Evolutionary conservation across 2,797 vertebrate genomes (phyloP).

Genomic region (Rhincodon typus): DNA sequence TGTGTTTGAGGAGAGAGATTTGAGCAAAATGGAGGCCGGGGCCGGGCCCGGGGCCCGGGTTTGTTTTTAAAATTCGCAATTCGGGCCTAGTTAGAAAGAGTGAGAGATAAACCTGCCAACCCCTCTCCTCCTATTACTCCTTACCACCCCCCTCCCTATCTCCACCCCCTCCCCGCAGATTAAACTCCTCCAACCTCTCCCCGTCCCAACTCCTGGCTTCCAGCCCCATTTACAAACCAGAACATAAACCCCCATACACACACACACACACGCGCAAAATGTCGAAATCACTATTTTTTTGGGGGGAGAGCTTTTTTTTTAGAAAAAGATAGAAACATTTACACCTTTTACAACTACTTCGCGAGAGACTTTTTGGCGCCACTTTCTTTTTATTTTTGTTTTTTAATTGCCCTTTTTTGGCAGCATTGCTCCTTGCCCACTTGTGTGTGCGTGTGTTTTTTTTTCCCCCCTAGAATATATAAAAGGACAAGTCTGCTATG

Average conservation of each 20-base stretch:
- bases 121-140: not conserved
- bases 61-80: constrained; percentile 15
- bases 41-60: not conserved
- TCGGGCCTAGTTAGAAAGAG: not conserved
- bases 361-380: constrained; percentile 31
- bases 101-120: not conserved
- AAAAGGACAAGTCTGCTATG: not conserved
- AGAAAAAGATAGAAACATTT: too few species aligned
- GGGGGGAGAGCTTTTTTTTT: too few species aligned
- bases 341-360: too few species aligned
- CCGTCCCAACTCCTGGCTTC: not conserved
- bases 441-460: not conserved
- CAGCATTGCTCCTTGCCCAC: not conserved
- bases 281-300: not conserved
- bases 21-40: constrained; percentile 10
- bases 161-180: not conserved
- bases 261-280: not conserved
- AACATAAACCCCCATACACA: not conserved
- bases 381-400: not conserved
- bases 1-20: not conserved
- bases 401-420: not conserved
- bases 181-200: not conserved
- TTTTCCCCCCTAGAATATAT: too few species aligned
- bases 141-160: not conserved
- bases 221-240: not conserved